A percentile compares a stretch with the other conserved stretches of the same genome.
These are phyloP conservation scores for Drosophila colorata DNA, from an alignment of 2,888 invertebrate species.

Conservation along the genomic window DNA sequence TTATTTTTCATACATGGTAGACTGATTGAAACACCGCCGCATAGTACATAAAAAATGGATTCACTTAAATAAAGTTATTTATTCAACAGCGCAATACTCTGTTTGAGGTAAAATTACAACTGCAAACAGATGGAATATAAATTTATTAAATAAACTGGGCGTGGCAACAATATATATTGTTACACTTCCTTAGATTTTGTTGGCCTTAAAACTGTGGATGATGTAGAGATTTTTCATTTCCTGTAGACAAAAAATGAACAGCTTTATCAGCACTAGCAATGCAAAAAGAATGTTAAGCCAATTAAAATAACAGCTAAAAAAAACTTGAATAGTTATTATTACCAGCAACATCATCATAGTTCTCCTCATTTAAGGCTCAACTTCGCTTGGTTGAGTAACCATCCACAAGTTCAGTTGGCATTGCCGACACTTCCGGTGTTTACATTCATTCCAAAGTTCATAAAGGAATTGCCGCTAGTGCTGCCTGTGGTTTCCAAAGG, in stretches of 20 bases:
- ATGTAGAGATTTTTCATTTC: no score
- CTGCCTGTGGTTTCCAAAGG: slow-evolving; percentile 10
- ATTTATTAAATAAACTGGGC: no score
- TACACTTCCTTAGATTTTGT: no score
- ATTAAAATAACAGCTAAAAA: no score
- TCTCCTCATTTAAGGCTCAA: neutral
- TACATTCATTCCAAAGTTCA: neutral
- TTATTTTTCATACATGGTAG: neutral
- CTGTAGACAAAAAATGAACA: no score
- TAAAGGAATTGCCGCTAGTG: slow-evolving; percentile 2
- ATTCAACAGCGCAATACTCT: neutral
- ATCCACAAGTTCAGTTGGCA: neutral
- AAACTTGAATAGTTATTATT: no score
- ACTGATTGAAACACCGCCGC: neutral
- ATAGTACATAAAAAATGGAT: neutral
- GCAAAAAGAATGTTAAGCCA: slow-evolving; percentile 1
- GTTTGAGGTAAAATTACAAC: no score
- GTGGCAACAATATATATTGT: no score
- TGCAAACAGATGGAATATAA: no score
- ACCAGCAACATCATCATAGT: no score
- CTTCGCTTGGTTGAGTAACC: neutral
- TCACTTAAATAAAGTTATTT: neutral
- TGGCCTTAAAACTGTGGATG: no score
- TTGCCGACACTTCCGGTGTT: slow-evolving; percentile 17
- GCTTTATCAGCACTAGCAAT: no score